Evolutionary conservation across 2,797 vertebrate genomes (phyloP), one percentile per base, ranked within the genome.

Genomic region (Megaceryle alcyon): DNA sequence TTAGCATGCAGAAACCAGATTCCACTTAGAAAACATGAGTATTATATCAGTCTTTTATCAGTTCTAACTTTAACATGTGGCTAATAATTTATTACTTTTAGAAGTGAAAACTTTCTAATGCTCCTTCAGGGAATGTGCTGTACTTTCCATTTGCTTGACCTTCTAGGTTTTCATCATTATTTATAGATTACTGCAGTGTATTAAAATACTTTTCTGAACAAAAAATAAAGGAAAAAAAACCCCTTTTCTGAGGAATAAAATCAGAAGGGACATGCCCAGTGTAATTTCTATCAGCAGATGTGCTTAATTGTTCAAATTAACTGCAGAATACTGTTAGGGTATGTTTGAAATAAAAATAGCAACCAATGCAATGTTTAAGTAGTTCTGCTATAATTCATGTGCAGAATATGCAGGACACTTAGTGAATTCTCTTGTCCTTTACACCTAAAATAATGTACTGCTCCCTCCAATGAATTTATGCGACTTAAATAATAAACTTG

Each of bases 81-180:
- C 63, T 92, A 66, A 82, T 70, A 92, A 94, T 80, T 93, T 79
- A 94, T 76, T 84, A 26, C 51, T 49, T 41, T 44, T 29, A 37
- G 46, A 92, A 91, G 22, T 61, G 43, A 76, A 92, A 91, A 44
- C 43, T 88, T 93, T 41, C 56, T 70, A n/a, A 39, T 12, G 4
- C 8, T 83, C 15, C 64, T 53, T 71, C 59, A 68, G 80, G 37
- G 63, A 86, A 82, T 71, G 18, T 86, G 77, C 81, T 91, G 56
- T 83, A 51, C 73, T 92, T 92, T 65, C 54, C 12, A 11, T 94
- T 88, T 92, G 70, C 85, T 90, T 94, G 80, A 92, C 85, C 88
- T 95, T 88, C 37, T 59, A 41, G 10, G 23, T 79, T 88, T 94
- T 91, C 80, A n/a, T 73, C 43, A 12, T 93, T 88, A 81, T 91